These are phyloP conservation scores for Papilio dardanus DNA, from an alignment of 1,140 invertebrate species.

Conservation along the genomic window DNA sequence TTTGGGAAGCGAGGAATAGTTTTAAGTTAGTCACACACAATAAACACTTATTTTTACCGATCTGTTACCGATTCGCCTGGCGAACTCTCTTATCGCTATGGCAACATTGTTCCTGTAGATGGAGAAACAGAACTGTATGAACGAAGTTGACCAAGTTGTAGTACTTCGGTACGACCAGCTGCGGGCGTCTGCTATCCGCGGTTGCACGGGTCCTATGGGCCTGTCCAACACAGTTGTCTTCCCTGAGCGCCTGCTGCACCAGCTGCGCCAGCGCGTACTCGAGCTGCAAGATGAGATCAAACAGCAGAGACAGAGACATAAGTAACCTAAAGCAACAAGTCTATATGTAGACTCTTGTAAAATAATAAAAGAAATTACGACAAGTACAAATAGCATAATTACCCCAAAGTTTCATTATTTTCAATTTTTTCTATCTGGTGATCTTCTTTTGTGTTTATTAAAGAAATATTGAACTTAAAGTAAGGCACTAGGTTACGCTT, in stretches of 20 bases:
- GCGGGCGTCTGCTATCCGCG: constrained; percentile 60
- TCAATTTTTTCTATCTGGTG: no score
- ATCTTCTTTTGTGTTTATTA: no score
- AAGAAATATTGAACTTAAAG: no score
- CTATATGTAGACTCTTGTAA: no score
- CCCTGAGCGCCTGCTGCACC: constrained; percentile 59
- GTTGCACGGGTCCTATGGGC: constrained; percentile 61
- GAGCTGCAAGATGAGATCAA: constrained; percentile 71
- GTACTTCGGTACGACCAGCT: constrained; percentile 71
- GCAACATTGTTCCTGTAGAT: constrained; percentile 50
- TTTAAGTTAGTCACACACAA: no score
- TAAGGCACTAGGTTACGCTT: no score
- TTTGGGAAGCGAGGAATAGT: no score
- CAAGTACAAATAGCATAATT: no score
- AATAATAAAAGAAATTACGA: no score
- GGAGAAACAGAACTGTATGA: constrained; percentile 78
- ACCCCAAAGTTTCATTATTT: no score
- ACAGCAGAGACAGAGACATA: constrained; percentile 67
- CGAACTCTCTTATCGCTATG: not conserved
- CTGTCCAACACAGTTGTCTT: constrained; percentile 70
- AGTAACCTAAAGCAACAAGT: constrained; percentile 51
- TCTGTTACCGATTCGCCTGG: no score
- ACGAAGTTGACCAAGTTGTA: constrained; percentile 70
- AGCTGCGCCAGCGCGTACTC: constrained; percentile 60
- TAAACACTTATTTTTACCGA: no score